Evolutionary conservation across 2,888 invertebrate genomes (phyloP), one percentile per base, ranked within the genome.

Genomic region (Noctua fimbriata): DNA sequence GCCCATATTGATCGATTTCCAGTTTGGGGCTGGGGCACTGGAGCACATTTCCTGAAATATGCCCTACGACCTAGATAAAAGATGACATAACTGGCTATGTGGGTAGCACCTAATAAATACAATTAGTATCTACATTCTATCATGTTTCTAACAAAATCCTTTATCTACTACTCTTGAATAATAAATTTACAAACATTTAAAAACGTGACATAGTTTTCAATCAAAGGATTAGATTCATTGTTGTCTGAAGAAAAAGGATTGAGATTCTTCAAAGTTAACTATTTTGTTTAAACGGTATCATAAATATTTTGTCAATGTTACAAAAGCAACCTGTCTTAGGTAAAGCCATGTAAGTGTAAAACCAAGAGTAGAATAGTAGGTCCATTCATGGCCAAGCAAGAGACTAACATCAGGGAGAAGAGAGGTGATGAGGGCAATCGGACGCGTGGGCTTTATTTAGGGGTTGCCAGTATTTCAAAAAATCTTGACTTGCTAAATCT

Each of bases 1-100:
- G n/a, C 21, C 63, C 21, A 7, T 79, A 73, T 52, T 81, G 79
- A 79, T 79, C 65, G 74, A 28, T 82, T 65, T 47, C 18, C 2
- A 47, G 55, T 24, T 65, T 14, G 18, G 18, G 12, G 18, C 10
- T n/a, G 14, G 60, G 44, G 32, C 12, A 28, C 36, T 58, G 28
- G 36, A 58, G 47, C 63, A 63, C 44, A n/a, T 44, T 67, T 66
- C 14, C 60, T 80, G 66, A 28, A 60, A 21, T 60, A 41, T 63
- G 49, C 9, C 44, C 32, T 32, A 32, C 18, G 0, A 58, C 21
- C 9, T n/a, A 77, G 5, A 32, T n/a, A 66, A 18, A 32, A 52
- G 21, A 55, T 66, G n/a, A 67, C 3, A 16, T 80, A 41, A 52
- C n/a, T 36, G 5, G 4, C 3, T 14, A 3, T 12, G 0, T 65